Evolutionary conservation across 2,797 vertebrate species (phyloP).

Genomic region (Darevskia nairensis): DNA sequence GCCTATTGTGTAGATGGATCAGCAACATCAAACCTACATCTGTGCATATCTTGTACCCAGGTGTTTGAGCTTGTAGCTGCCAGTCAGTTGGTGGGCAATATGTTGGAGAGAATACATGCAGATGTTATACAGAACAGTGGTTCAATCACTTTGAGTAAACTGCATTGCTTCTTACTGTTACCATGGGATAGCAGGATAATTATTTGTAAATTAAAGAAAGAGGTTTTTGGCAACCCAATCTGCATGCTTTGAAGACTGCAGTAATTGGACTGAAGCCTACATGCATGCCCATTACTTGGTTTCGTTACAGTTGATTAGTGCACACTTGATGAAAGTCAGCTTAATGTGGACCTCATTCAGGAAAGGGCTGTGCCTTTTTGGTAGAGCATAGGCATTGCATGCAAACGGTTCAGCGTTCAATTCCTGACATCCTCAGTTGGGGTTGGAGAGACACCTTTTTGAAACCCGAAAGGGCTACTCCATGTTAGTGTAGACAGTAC

Average conservation of each 20-base stretch:
- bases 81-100: background rate
- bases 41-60: slow-evolving; percentile 19
- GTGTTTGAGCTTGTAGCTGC: slow-evolving; percentile 34
- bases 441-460: too few relatives aligned
- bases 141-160: slow-evolving; percentile 26
- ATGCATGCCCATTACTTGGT: background rate
- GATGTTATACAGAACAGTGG: slow-evolving; percentile 9
- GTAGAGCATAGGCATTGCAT: too few relatives aligned
- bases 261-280: slow-evolving; percentile 1
- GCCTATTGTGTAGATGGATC: fast-evolving
- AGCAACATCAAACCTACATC: background rate
- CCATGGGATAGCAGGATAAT: background rate
- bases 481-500: too few relatives aligned
- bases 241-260: background rate
- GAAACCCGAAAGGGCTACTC: too few relatives aligned
- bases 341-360: background rate
- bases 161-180: slow-evolving; percentile 21
- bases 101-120: slow-evolving; percentile 2
- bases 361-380: too few relatives aligned
- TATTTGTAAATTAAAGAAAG: background rate
- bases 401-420: too few relatives aligned
- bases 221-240: background rate
- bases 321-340: background rate
- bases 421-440: too few relatives aligned
- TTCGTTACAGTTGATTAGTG: background rate